These are phyloP conservation scores for Scleropages formosus DNA, from an alignment of 2,797 vertebrate species.

Conservation along the genomic window DNA sequence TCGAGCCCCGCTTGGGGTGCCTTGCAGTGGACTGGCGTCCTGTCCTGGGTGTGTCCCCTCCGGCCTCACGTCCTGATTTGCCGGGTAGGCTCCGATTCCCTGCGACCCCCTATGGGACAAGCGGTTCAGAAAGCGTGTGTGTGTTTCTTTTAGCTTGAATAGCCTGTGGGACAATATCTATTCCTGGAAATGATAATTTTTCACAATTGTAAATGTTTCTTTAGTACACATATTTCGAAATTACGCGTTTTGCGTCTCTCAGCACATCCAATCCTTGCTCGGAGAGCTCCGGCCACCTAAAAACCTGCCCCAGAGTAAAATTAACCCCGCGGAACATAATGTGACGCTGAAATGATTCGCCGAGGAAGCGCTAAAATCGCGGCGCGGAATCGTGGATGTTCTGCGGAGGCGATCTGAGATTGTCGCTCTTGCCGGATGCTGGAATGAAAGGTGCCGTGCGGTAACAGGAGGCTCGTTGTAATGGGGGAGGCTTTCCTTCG, in stretches of 20 bases:
- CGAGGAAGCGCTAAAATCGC: constrained; percentile 34
- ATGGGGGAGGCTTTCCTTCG: constrained; percentile 3
- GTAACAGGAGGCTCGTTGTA: constrained; percentile 41
- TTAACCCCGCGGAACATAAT: neutral
- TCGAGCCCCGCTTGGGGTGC: too few species aligned
- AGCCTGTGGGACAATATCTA: constrained; percentile 3
- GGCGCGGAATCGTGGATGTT: constrained; percentile 46
- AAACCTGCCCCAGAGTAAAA: neutral
- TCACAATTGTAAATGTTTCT: neutral
- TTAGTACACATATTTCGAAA: neutral
- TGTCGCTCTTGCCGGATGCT: constrained; percentile 49
- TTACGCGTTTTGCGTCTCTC: constrained; percentile 3
- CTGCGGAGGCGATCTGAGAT: constrained; percentile 55
- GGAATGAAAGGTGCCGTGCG: constrained; percentile 53
- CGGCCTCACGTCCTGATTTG: too few species aligned
- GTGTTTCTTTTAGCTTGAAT: constrained; percentile 60
- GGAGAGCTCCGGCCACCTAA: neutral
- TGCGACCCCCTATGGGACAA: too few species aligned
- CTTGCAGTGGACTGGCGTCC: too few species aligned
- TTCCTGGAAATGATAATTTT: constrained; percentile 7
- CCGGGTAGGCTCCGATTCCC: too few species aligned
- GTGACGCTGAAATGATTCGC: constrained; percentile 3
- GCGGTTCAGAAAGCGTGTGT: too few species aligned
- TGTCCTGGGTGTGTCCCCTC: too few species aligned
- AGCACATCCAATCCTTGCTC: constrained; percentile 1